Evolutionary conservation across 2,888 invertebrate genomes (phyloP).

Genomic region (Synergus japonicus): DNA sequence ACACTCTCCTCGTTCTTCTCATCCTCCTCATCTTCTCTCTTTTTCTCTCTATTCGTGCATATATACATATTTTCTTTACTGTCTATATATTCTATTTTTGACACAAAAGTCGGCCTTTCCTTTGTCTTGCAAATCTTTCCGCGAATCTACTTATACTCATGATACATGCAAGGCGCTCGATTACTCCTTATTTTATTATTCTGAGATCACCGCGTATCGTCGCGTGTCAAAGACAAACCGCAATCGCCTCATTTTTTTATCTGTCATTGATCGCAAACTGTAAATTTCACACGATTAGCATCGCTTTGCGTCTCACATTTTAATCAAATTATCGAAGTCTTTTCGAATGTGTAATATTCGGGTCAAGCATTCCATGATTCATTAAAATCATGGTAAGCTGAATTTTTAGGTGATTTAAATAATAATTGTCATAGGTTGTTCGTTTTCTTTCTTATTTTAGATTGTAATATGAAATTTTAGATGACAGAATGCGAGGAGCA

Average conservation of each 20-base stretch:
- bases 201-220: conserved; percentile 6
- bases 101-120: not conserved
- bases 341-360: not conserved
- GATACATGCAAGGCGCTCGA: conserved; percentile 19
- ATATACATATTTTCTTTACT: not conserved
- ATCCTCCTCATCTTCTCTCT: conserved; percentile 38
- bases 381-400: not conserved
- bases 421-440: not conserved
- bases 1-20: conserved; percentile 1
- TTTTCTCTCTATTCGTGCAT: not conserved
- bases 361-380: not conserved
- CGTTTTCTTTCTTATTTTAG: too few species aligned
- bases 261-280: not conserved
- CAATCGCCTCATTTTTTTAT: conserved; percentile 10
- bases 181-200: conserved; percentile 33
- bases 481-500: not conserved
- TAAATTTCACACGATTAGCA: not conserved
- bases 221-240: conserved; percentile 25
- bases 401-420: not conserved
- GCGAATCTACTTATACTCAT: not conserved
- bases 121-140: conserved; percentile 14
- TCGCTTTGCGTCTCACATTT: conserved; percentile 22
- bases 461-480: not conserved
- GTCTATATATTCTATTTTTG: conserved; percentile 16
- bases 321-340: not conserved